A percentile compares a stretch with the other conserved stretches of the same genome.
These are phyloP conservation scores for Himalopsyche kuldschensis DNA, from an alignment of 2,888 invertebrate genomes.

Conservation along the genomic window DNA sequence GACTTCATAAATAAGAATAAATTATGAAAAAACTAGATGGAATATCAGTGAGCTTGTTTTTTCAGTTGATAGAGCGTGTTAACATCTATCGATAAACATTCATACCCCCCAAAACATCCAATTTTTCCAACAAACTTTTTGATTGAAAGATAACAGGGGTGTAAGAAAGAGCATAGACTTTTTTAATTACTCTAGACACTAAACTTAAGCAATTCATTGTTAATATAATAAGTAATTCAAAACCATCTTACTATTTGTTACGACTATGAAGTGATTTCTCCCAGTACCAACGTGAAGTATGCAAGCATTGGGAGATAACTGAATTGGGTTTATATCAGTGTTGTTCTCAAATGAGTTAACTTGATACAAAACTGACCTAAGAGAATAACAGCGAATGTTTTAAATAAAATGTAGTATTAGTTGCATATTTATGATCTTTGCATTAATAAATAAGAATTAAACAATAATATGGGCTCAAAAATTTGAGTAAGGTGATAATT, in stretches of 20 bases:
- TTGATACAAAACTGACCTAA: slow-evolving; percentile 60
- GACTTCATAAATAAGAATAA: no score
- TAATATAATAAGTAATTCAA: neutral
- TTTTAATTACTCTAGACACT: no score
- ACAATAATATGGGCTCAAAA: no score
- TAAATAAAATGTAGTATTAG: no score
- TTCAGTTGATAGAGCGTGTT: no score
- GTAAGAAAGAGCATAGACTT: neutral
- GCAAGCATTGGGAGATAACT: slow-evolving; percentile 58
- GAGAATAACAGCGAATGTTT: slow-evolving; percentile 3
- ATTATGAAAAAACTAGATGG: no score
- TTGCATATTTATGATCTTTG: no score
- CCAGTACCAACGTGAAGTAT: slow-evolving; percentile 60
- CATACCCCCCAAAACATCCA: no score
- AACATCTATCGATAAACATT: no score
- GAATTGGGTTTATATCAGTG: slow-evolving; percentile 57
- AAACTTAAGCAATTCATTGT: neutral
- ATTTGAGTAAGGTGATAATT: no score
- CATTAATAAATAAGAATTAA: no score
- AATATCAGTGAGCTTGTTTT: no score
- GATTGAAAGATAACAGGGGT: neutral
- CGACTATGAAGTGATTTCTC: slow-evolving; percentile 60
- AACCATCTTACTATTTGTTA: slow-evolving; percentile 53
- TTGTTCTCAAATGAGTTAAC: slow-evolving; percentile 57
- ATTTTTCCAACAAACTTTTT: neutral